phyloP scores from a whole-genome alignment of 2,888 invertebrate species.

The Limnephilus lunatus region DNA sequence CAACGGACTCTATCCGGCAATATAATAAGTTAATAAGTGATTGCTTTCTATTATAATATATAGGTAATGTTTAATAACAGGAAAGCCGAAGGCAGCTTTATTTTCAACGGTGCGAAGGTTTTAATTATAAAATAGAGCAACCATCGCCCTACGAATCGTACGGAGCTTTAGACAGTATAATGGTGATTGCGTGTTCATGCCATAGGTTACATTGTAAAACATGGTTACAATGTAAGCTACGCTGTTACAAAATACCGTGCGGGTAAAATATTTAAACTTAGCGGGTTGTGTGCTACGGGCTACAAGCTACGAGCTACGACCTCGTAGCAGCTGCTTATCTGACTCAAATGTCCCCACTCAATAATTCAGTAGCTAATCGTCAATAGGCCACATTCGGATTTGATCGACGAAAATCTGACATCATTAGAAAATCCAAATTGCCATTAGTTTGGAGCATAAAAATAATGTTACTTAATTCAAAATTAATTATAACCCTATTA shows the following conservation, averaged over 20 bases:
- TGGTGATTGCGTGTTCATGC: not conserved
- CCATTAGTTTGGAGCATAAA: not conserved
- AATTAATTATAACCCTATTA: not conserved
- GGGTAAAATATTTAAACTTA: not conserved
- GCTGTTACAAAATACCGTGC: not conserved
- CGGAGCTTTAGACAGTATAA: not conserved
- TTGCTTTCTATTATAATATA: too few relatives aligned
- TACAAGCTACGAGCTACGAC: not conserved
- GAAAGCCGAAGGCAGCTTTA: not conserved
- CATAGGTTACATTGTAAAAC: not conserved
- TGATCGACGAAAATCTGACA: not conserved
- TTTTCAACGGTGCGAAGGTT: not conserved
- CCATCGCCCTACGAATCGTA: not conserved
- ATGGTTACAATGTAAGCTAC: not conserved
- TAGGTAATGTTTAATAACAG: not conserved
- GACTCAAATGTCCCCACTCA: not conserved
- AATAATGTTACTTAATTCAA: not conserved
- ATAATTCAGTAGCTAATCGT: not conserved
- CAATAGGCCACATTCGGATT: not conserved
- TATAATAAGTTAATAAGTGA: too few relatives aligned
- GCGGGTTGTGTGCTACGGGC: not conserved
- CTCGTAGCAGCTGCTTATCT: not conserved
- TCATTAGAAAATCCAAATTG: not conserved
- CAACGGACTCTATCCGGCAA: too few relatives aligned
- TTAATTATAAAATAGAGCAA: not conserved